Evolutionary conservation across 2,888 invertebrate genomes (phyloP).

Genomic region (Eretmocerus hayati): DNA sequence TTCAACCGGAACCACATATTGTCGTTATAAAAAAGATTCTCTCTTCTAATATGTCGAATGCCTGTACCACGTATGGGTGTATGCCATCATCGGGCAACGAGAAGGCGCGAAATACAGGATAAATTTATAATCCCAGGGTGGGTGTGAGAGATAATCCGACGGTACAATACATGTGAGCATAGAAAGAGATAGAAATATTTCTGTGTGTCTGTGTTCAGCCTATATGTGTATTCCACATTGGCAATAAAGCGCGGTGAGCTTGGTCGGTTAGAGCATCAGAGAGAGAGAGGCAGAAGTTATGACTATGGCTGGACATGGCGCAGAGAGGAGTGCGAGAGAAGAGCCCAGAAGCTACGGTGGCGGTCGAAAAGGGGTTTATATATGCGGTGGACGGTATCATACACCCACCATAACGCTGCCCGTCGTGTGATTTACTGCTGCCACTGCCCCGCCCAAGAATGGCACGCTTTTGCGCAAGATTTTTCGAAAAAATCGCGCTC

Average conservation of each 20-base stretch:
- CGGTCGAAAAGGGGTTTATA: not conserved
- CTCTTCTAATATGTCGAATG: too few species aligned
- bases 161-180: too few species aligned
- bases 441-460: conserved; percentile 45
- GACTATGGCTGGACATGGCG: conserved; percentile 15
- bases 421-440: conserved; percentile 27
- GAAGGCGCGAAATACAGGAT: not conserved
- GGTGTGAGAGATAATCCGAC: too few species aligned
- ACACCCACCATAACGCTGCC: conserved; percentile 15
- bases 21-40: too few species aligned
- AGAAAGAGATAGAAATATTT: too few species aligned
- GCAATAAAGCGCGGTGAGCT: conserved; percentile 43
- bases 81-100: too few species aligned
- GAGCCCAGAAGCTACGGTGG: conserved; percentile 2
- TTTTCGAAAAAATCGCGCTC: conserved; percentile 30
- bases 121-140: too few species aligned
- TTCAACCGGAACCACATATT: too few species aligned
- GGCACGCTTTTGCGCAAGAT: conserved; percentile 41
- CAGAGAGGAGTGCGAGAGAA: not conserved
- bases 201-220: too few species aligned
- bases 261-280: conserved; percentile 17
- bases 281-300: not conserved
- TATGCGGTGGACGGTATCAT: not conserved
- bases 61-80: too few species aligned
- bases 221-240: conserved; percentile 32